Conservation (phyloP, 2,797 vertebrate genomes). For the Rhabdomys pumilio region DNA sequence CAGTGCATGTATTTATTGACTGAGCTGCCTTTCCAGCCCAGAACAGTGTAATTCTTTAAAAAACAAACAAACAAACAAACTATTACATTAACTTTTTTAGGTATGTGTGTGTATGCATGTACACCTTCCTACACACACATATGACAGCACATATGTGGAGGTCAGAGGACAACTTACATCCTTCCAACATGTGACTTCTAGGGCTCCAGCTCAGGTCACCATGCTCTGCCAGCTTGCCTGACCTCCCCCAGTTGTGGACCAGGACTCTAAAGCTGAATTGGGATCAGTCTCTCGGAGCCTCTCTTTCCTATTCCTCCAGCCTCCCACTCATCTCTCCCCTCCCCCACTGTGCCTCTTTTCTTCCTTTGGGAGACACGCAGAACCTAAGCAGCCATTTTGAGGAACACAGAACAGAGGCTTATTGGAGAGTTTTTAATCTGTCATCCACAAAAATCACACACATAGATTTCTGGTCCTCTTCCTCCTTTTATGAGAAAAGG, state of each 20-base stretch:
- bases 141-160: background rate
- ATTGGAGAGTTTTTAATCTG: conserved; percentile 8
- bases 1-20: background rate
- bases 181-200: background rate
- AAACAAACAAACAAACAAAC: background rate
- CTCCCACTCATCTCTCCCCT: background rate
- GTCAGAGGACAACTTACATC: background rate
- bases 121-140: too few relatives aligned
- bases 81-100: background rate
- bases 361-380: background rate
- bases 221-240: background rate
- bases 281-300: background rate
- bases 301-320: background rate
- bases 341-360: background rate
- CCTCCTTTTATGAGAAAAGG: conserved; percentile 64
- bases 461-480: background rate
- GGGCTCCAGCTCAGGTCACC: background rate
- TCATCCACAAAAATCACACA: conserved; percentile 10
- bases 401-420: background rate
- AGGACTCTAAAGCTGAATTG: background rate
- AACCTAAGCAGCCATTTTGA: background rate
- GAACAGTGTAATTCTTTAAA: background rate
- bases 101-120: background rate
- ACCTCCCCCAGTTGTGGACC: background rate
- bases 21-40: background rate